A percentile compares a stretch with the other conserved stretches of the same genome.
phyloP scores from a whole-genome alignment of 2,113 vertebrate species.

The Ptyas mucosa region DNA sequence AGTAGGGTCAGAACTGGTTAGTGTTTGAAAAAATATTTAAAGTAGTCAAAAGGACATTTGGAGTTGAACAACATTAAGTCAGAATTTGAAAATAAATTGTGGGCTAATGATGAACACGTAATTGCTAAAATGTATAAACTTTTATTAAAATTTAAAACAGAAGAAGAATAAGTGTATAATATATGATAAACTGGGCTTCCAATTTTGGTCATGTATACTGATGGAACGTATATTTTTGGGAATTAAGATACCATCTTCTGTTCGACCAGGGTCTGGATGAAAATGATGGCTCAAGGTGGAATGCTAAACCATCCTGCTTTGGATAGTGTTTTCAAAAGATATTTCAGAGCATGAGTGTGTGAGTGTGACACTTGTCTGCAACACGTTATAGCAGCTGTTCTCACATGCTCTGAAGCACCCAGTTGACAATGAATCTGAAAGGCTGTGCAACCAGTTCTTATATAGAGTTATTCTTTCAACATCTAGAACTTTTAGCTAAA shows the following conservation, averaged over 20 bases:
- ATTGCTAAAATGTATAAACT: neutral
- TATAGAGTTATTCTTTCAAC: neutral
- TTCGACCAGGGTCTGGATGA: neutral
- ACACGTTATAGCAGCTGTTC: neutral
- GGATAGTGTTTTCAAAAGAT: neutral
- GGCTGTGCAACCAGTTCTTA: slow-evolving; percentile 15
- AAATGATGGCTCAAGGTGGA: neutral
- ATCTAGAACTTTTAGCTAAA: neutral
- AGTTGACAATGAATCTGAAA: neutral
- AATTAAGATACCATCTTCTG: neutral
- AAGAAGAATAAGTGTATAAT: neutral
- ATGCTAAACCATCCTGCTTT: neutral
- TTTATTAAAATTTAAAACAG: neutral
- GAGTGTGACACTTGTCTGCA: neutral
- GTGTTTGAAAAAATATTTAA: neutral
- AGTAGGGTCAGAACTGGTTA: neutral
- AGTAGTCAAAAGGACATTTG: neutral
- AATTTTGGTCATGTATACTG: neutral
- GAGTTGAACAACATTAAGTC: neutral
- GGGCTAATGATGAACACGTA: neutral
- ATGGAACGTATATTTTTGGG: neutral
- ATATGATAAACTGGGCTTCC: neutral
- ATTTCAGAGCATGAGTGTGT: neutral
- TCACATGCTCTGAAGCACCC: neutral
- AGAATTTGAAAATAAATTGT: neutral